Evolutionary conservation across 2,113 vertebrate genomes (phyloP).

Genomic region (Perca flavescens): DNA sequence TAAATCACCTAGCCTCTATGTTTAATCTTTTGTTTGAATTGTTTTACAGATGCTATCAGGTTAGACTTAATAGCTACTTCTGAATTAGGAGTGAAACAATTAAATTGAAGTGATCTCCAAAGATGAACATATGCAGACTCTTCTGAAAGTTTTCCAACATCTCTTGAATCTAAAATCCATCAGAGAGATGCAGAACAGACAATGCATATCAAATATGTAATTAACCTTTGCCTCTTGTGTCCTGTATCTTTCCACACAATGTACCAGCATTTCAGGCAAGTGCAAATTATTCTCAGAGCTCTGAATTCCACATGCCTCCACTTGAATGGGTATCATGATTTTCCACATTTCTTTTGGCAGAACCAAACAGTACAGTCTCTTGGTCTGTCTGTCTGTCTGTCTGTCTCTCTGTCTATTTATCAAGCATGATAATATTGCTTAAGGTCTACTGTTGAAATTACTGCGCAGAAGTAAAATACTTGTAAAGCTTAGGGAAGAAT

Average conservation of each 20-base stretch:
- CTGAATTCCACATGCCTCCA: background rate
- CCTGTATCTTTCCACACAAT: conserved; percentile 21
- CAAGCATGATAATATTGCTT: background rate
- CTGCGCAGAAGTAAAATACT: background rate
- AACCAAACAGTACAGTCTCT: background rate
- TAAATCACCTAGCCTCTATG: conserved; percentile 22
- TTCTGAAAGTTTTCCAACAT: conserved; percentile 13
- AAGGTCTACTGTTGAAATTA: conserved; percentile 14
- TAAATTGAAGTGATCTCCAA: background rate
- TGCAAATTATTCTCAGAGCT: conserved; percentile 7
- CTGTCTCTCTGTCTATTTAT: background rate
- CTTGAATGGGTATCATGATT: background rate
- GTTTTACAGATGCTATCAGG: conserved; percentile 30
- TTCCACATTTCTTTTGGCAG: background rate
- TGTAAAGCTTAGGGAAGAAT: background rate
- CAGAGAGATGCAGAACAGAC: background rate
- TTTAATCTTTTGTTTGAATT: conserved; percentile 36
- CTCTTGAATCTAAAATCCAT: conserved; percentile 12
- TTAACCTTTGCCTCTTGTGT: conserved; percentile 51
- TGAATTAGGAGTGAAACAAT: conserved; percentile 22
- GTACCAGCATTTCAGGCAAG: conserved; percentile 18
- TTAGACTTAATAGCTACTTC: background rate
- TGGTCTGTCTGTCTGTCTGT: background rate
- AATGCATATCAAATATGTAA: conserved; percentile 28
- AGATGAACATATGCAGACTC: background rate